Conservation (phyloP, 2,113 vertebrate species). For the Sisor rabdophorus region DNA sequence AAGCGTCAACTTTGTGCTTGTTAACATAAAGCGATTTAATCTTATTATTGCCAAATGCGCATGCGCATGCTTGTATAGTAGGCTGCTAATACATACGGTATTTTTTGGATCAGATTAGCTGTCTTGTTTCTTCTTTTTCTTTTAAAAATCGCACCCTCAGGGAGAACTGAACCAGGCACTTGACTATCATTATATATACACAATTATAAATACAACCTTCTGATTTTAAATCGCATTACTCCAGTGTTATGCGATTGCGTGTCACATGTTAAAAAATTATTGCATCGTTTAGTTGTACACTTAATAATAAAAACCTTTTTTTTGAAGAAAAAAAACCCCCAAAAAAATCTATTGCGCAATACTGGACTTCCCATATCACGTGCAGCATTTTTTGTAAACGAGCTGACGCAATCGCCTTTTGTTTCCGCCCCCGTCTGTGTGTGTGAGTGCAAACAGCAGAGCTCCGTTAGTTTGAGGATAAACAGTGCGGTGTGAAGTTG, state of each 20-base stretch:
- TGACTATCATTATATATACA: too few relatives aligned
- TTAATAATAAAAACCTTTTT: neutral
- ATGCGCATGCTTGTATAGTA: too few relatives aligned
- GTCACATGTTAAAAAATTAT: neutral
- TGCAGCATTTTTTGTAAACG: neutral
- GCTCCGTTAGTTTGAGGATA: constrained; percentile 25
- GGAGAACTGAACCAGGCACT: too few relatives aligned
- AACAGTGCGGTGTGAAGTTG: neutral
- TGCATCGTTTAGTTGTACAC: neutral
- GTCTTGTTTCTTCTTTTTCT: too few relatives aligned
- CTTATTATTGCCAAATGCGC: too few relatives aligned
- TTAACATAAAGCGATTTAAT: neutral
- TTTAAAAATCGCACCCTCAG: too few relatives aligned
- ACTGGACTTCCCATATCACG: constrained; percentile 33
- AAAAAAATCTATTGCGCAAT: constrained; percentile 31
- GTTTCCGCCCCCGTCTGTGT: too few relatives aligned
- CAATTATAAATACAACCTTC: too few relatives aligned
- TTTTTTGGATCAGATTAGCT: too few relatives aligned
- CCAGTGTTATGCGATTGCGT: neutral
- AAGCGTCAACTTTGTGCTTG: too few relatives aligned
- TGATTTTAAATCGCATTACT: neutral
- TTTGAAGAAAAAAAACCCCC: too few relatives aligned
- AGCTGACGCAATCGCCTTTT: constrained; percentile 35
- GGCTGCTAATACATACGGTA: too few relatives aligned
- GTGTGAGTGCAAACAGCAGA: neutral